Evolutionary conservation across 2,113 vertebrate species (phyloP), one percentile per base, ranked within the genome.

Genomic region (Sylvietta virens): DNA sequence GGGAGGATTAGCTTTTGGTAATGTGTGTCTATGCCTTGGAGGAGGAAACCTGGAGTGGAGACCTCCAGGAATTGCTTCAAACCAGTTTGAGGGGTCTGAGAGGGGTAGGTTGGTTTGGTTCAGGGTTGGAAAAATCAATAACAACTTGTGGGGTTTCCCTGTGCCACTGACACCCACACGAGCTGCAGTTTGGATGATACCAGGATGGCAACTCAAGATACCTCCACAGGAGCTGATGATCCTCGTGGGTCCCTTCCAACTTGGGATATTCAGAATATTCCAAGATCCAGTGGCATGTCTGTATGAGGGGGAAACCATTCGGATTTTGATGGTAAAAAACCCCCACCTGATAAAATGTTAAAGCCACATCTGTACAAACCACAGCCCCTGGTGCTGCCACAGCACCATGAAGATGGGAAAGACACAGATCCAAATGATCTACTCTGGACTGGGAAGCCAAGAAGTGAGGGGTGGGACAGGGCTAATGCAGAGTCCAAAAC

Each of bases 181-280:
- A 13, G 28, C n/a, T 66, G 47, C n/a, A 66, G 6, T 71, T 62
- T 33, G 15, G 42, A 7, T 54, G 11, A 11, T 22, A 57, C 15
- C 47, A 58, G 39, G 7, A 26, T 19, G 27, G 27, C 21, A 53
- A 5, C 23, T 19, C 0, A 0, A 50, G 65, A 24, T 11, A 74
- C 9, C 12, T 76, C 35, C 24, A 10, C 15, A 40, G 31, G 8
- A 76, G 4, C 3, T 62, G 79, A 20, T 35, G 17, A 15, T 42
- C 47, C 30, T 27, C 54, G 30, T 69, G 40, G 26, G 10, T 62
- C 47, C 10, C 26, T 27, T 69, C 22, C 48, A 48, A 9, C 31
- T 37, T 35, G 27, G 54, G 78, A 47, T 54, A 47, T 69, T 42
- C 40, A 56, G 31, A 69, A 42, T 42, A 42, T 23, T 42, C 40